Evolutionary conservation across 2,888 invertebrate genomes (phyloP).

Genomic region (Drosophila acutilabella): DNA sequence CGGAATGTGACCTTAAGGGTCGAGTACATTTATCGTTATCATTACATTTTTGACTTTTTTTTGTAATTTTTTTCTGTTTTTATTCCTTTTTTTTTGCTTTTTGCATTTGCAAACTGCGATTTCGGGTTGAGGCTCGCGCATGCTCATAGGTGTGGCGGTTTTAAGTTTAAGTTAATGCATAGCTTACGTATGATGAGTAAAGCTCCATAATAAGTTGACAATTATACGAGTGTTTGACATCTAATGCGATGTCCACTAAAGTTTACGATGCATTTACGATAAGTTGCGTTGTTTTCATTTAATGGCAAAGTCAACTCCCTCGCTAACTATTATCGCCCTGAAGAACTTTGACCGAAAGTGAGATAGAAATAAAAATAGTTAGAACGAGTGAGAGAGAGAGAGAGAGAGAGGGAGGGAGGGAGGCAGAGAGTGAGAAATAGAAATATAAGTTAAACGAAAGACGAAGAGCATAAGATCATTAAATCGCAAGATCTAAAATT

Average conservation of each 20-base stretch:
- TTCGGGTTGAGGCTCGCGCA: background rate
- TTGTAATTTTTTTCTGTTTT: background rate
- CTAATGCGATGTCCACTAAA: conserved; percentile 46
- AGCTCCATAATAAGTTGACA: conserved; percentile 45
- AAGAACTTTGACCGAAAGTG: conserved; percentile 42
- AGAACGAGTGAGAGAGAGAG: background rate
- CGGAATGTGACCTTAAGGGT: conserved; percentile 51
- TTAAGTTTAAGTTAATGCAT: conserved; percentile 14
- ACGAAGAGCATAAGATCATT: conserved; percentile 21
- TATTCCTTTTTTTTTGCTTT: background rate
- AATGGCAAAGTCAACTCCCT: conserved; percentile 15
- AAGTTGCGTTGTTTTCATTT: conserved; percentile 51
- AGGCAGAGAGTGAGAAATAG: background rate
- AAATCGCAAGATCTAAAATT: conserved; percentile 14
- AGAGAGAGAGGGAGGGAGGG: background rate
- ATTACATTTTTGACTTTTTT: background rate
- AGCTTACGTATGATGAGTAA: conserved; percentile 39
- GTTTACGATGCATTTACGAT: conserved; percentile 61
- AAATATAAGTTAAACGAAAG: too few relatives aligned
- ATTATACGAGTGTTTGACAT: conserved; percentile 32
- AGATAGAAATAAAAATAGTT: background rate
- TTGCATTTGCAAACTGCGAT: conserved; percentile 39
- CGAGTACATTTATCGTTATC: conserved; percentile 26
- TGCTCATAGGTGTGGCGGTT: conserved; percentile 31
- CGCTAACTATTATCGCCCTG: background rate